phyloP scores from a whole-genome alignment of 2,888 invertebrate genomes.

The Tipula lateralis region DNA sequence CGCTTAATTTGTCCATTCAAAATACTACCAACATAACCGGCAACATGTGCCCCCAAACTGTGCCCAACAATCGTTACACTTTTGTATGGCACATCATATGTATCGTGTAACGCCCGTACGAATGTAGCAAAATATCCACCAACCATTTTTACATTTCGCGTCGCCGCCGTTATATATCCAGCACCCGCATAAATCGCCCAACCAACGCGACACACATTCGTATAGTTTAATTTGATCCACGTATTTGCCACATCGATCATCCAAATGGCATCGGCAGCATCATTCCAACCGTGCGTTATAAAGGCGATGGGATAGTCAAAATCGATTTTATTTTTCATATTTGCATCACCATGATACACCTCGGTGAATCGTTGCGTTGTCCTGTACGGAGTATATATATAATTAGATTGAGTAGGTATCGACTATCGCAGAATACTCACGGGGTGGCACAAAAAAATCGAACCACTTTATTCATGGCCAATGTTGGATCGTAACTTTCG shows the following conservation, averaged over 20 bases:
- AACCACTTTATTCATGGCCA: background rate
- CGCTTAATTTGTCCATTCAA: slow-evolving; percentile 42
- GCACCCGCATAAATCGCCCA: background rate
- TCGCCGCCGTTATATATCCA: background rate
- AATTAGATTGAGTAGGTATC: no score
- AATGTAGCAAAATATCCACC: background rate
- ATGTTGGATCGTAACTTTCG: background rate
- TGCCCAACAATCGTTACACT: slow-evolving; percentile 46
- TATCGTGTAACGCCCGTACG: background rate
- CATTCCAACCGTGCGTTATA: slow-evolving; percentile 47
- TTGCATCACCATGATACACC: slow-evolving; percentile 42
- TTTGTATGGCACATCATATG: slow-evolving; percentile 25
- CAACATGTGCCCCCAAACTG: slow-evolving; percentile 44
- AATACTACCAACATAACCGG: slow-evolving; percentile 44
- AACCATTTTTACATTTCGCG: background rate
- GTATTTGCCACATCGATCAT: slow-evolving; percentile 42
- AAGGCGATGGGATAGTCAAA: slow-evolving; percentile 41
- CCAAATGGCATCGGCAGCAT: slow-evolving; percentile 45
- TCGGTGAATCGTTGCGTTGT: slow-evolving; percentile 41
- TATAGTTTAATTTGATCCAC: background rate
- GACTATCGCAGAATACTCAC: no score
- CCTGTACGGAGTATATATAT: slow-evolving; percentile 29
- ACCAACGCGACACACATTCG: background rate
- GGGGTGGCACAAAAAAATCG: background rate
- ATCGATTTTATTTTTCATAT: slow-evolving; percentile 42